phyloP scores from a whole-genome alignment of 2,888 invertebrate species.

The Apotomis turbidana region DNA sequence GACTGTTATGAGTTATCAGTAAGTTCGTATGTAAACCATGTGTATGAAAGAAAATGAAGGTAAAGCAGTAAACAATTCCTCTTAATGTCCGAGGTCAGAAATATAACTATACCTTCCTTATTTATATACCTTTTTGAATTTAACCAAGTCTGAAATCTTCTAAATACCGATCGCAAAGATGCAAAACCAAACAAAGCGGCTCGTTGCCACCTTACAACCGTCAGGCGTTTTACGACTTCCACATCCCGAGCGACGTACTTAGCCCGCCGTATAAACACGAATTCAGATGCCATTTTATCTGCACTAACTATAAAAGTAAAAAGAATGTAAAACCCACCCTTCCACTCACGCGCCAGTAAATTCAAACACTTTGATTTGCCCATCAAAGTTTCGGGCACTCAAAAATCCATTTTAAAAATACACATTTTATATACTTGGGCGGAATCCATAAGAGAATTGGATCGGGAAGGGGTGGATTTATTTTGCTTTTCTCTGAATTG shows the following conservation, averaged over 20 bases:
- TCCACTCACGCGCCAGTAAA: conserved; percentile 65
- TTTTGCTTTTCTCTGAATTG: conserved; percentile 54
- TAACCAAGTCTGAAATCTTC: background rate
- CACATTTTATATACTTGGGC: conserved; percentile 65
- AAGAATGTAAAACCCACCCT: conserved; percentile 72
- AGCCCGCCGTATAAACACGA: conserved; percentile 57
- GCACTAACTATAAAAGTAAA: conserved; percentile 72
- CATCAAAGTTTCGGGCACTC: conserved; percentile 81
- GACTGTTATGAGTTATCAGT: too few species aligned
- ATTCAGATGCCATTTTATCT: conserved; percentile 74
- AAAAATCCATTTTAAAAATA: conserved; percentile 83
- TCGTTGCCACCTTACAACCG: conserved; percentile 35
- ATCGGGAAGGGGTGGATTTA: conserved; percentile 64
- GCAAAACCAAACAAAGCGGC: conserved; percentile 31
- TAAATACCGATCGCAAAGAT: conserved; percentile 19
- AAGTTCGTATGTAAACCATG: too few species aligned
- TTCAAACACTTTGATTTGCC: conserved; percentile 78
- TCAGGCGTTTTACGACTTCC: conserved; percentile 46
- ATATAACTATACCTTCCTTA: too few species aligned
- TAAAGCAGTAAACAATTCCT: too few species aligned
- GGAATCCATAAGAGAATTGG: conserved; percentile 62
- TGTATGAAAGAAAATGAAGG: too few species aligned
- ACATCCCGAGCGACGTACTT: conserved; percentile 49
- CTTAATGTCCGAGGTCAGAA: too few species aligned
- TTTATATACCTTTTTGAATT: too few species aligned